These are phyloP conservation scores for Lacanobia wlatinum DNA, from an alignment of 2,888 invertebrate genomes.

Conservation along the genomic window DNA sequence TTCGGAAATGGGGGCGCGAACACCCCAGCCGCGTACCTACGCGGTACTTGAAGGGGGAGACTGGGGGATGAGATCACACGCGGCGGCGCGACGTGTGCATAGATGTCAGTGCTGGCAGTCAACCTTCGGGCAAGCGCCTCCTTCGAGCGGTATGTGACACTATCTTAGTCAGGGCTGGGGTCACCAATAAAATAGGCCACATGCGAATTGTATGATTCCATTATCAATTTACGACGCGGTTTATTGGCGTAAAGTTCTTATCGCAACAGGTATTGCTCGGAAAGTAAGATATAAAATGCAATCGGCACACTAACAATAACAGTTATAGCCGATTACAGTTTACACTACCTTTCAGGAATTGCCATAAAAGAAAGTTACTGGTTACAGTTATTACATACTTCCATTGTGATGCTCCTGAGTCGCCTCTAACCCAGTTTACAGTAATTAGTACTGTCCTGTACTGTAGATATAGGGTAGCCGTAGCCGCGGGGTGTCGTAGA, in stretches of 20 bases:
- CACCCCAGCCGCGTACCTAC: slow-evolving; percentile 2
- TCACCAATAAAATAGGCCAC: neutral
- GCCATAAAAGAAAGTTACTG: neutral
- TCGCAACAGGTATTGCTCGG: slow-evolving; percentile 3
- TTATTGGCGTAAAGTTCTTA: slow-evolving; percentile 7
- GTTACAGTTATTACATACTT: neutral
- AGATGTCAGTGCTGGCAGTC: too few species aligned
- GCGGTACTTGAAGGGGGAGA: slow-evolving; percentile 7
- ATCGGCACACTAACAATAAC: slow-evolving; percentile 17
- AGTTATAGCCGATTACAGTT: neutral
- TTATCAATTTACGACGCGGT: neutral
- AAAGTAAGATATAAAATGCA: slow-evolving; percentile 12
- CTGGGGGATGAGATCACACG: slow-evolving; percentile 37
- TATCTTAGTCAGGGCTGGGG: neutral
- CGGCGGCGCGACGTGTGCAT: slow-evolving; percentile 36
- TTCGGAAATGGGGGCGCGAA: slow-evolving; percentile 3
- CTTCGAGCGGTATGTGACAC: neutral
- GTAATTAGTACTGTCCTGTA: neutral
- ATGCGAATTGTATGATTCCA: neutral
- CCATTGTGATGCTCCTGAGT: neutral
- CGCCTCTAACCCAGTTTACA: neutral
- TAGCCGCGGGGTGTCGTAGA: slow-evolving; percentile 22
- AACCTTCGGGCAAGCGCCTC: slow-evolving; percentile 10
- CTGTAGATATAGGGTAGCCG: slow-evolving; percentile 19
- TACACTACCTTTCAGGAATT: slow-evolving; percentile 1